Evolutionary conservation across 2,888 invertebrate species (phyloP), one percentile per base, ranked within the genome.

Genomic region (Chloroclysta siterata): DNA sequence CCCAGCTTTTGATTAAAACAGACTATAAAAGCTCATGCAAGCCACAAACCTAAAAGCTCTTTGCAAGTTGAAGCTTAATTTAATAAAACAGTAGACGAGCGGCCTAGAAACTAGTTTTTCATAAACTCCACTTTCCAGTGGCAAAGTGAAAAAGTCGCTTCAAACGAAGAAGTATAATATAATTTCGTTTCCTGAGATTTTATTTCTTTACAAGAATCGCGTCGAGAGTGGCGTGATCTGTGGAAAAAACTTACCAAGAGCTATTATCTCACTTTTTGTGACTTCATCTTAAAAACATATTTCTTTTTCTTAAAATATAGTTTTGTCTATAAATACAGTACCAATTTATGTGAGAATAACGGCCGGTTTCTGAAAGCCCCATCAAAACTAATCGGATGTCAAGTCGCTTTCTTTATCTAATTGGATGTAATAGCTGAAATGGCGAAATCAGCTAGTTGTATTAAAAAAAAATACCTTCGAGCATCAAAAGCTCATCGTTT

Each of bases 111-210:
- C 41, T 28, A 61, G 53, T 63, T 68, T 66, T 61, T 62, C 63
- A 57, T 61, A 66, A 63, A 66, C 66, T 48, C 17, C 14, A 36
- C 47, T 58, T 59, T 62, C 44, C 53, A 17, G 54, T 44, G 28
- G 29, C 47, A 73, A 72, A 73, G 59, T 69, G 56, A 55, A 68
- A 60, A 60, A 69, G 56, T 58, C 50, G 53, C 54, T 53, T 71
- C 70, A 73, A 74, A 75, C 70, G 66, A 68, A 62, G 66, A 41
- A 72, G 66, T 72, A 74, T 75, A 75, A 75, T 74, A 73, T 73
- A 60, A 70, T 74, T 76, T 73, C 68, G 71, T 78, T 72, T 69
- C 56, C 70, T 10, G 11, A 14, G n/a, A 36, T 75, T 77, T 69
- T 65, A 71, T 79, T 75, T 72, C 70, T 66, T 72, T 75, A 66